Evolutionary conservation across 1,140 invertebrate species (phyloP).

Genomic region (Zaprionus ornatus): DNA sequence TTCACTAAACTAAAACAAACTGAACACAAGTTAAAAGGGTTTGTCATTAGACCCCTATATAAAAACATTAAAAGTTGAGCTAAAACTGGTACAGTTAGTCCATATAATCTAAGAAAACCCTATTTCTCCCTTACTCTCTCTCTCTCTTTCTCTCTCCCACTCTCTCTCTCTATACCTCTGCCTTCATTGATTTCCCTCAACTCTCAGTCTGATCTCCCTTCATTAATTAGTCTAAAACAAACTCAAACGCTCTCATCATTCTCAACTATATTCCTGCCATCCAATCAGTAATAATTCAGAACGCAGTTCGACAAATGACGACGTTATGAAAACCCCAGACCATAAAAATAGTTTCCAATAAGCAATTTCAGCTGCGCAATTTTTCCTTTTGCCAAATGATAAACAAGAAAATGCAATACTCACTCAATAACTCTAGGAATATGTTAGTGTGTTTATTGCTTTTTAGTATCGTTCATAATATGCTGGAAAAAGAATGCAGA

Average conservation of each 20-base stretch:
- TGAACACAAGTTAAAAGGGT: too few relatives aligned
- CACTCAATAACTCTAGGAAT: background rate
- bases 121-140: too few relatives aligned
- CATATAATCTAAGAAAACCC: too few relatives aligned
- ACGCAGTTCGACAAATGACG: background rate
- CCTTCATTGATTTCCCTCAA: too few relatives aligned
- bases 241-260: background rate
- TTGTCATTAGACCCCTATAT: too few relatives aligned
- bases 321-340: background rate
- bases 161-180: too few relatives aligned
- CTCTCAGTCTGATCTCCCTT: too few relatives aligned
- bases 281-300: background rate
- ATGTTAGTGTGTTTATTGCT: background rate
- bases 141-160: too few relatives aligned
- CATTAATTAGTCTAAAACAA: background rate
- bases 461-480: background rate
- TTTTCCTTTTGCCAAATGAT: background rate
- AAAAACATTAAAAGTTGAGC: too few relatives aligned
- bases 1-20: too few relatives aligned
- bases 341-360: background rate
- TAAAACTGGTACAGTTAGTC: too few relatives aligned
- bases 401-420: conserved; percentile 2
- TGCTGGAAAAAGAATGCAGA: background rate
- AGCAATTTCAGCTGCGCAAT: background rate
- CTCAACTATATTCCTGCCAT: background rate